Evolutionary conservation across 1,140 invertebrate species (phyloP), one percentile per base, ranked within the genome.

Genomic region (Sycophaga agraensis): DNA sequence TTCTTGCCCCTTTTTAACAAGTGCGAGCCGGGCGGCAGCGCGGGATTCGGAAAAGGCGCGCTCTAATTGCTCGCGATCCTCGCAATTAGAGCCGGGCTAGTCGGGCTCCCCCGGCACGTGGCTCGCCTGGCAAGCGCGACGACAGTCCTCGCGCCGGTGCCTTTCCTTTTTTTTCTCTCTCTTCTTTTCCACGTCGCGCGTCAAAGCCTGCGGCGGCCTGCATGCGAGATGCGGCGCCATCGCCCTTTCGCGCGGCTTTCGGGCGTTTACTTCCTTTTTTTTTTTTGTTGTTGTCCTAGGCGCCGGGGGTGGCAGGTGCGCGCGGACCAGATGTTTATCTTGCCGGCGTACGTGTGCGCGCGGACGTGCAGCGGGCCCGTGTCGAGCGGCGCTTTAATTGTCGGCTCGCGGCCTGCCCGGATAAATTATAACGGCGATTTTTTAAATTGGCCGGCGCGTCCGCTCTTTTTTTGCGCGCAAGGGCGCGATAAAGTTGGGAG

Each of bases 11-110:
- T 45, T 45, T 45, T n/a, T n/a, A 45, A 45, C n/a, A n/a, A 6
- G 11, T 14, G 24, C 14, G 12, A 8, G 24, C 2, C 4, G 8
- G 9, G 5, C n/a, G 9, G 7, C 11, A 39, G 16, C 2, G 24
- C 24, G 9, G 4, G 24, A 5, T 26, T n/a, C 22, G 24, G 17
- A 28, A 26, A 28, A 48, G n/a, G 46, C 24, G 39, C 49, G 7
- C 35, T 31, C 40, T 63, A 63, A 59, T 59, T 59, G 28, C 57
- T 43, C 37, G 49, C 28, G 40, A 53, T 68, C 50, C 37, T 40
- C 50, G 66, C 70, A 72, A 72, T 72, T 70, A 72, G 69, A 70
- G 66, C 64, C 56, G 56, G 58, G 65, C 70, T 72, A 72, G 58
- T 54, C 51, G 54, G 9, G 21, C 5, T 42, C n/a, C 14, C 17